Conservation (phyloP, 2,797 vertebrate genomes). For the Sebastes vulpes region DNA sequence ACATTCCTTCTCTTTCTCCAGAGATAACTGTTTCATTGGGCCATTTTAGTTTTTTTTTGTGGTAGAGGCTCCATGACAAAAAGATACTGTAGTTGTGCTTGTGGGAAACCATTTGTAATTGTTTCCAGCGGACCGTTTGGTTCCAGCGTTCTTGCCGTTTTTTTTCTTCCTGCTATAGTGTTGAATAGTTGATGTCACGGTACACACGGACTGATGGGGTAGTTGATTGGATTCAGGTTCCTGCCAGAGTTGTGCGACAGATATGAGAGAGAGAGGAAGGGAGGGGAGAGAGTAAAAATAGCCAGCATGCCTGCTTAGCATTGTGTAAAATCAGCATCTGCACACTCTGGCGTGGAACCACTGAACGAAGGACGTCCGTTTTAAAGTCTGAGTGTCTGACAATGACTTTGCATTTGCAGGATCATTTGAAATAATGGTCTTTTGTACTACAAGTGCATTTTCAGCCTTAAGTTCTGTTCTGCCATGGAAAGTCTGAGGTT, state of each 20-base stretch:
- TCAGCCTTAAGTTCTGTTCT: neutral
- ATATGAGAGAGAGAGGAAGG: conserved; percentile 55
- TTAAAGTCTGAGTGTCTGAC: neutral
- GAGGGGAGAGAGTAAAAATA: conserved; percentile 68
- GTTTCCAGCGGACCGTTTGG: conserved; percentile 67
- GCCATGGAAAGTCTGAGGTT: neutral
- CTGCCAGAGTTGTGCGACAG: conserved; percentile 48
- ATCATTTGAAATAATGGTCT: conserved; percentile 8
- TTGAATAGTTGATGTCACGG: conserved; percentile 48
- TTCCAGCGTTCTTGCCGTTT: conserved; percentile 52
- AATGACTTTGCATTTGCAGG: conserved; percentile 32
- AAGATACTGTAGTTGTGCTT: conserved; percentile 36
- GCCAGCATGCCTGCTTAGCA: conserved; percentile 29
- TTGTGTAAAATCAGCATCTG: conserved; percentile 64
- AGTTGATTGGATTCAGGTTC: conserved; percentile 58
- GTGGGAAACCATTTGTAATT: conserved; percentile 69
- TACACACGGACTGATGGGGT: conserved; percentile 26
- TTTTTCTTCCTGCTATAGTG: conserved; percentile 16
- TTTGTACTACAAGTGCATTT: conserved; percentile 10
- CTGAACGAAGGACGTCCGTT: conserved; percentile 13
- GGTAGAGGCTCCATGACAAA: conserved; percentile 35
- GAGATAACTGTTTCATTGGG: conserved; percentile 8
- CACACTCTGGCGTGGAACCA: conserved; percentile 13
- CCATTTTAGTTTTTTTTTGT: conserved; percentile 36
- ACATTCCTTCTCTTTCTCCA: conserved; percentile 12